Evolutionary conservation across 2,888 invertebrate species (phyloP), one percentile per base, ranked within the genome.

Genomic region (Drosophila anceps): DNA sequence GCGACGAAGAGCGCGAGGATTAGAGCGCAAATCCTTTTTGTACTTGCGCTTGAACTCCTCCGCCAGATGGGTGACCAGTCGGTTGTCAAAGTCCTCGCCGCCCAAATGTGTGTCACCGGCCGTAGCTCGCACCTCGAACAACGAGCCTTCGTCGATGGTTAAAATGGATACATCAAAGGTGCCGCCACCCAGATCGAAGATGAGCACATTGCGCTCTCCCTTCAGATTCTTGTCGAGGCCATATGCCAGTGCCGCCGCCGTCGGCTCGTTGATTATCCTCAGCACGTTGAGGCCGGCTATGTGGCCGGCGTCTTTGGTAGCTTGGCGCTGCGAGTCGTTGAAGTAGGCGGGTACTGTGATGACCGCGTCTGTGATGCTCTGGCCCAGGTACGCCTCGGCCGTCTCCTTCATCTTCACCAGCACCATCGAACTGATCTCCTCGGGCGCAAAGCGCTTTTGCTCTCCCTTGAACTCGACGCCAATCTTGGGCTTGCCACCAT

Each of bases 351-450:
- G n/a, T n/a, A n/a, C n/a, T n/a, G n/a, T n/a, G n/a, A n/a, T n/a
- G n/a, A n/a, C n/a, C n/a, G n/a, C n/a, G n/a, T n/a, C n/a, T n/a
- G n/a, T n/a, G n/a, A n/a, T n/a, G n/a, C n/a, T n/a, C n/a, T n/a
- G n/a, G n/a, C n/a, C n/a, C n/a, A n/a, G n/a, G n/a, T n/a, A n/a
- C n/a, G n/a, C n/a, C n/a, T n/a, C n/a, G n/a, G n/a, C n/a, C n/a
- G n/a, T n/a, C n/a, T n/a, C n/a, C n/a, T n/a, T n/a, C n/a, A n/a
- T 98, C 93, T 98, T 98, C 43, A 95, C 96, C 82, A 98, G 94
- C 65, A 98, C 97, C 98, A 98, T 98, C 55, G 97, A 97, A 91
- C 96, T 97, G 79, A 98, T 95, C 94, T 98, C 98, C 93, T 98
- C 98, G 0, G 94, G 97, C 94, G 96, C 97, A 94, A 98, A 98